These are phyloP conservation scores for Megalops atlanticus DNA, from an alignment of 2,113 vertebrate species.

Conservation along the genomic window DNA sequence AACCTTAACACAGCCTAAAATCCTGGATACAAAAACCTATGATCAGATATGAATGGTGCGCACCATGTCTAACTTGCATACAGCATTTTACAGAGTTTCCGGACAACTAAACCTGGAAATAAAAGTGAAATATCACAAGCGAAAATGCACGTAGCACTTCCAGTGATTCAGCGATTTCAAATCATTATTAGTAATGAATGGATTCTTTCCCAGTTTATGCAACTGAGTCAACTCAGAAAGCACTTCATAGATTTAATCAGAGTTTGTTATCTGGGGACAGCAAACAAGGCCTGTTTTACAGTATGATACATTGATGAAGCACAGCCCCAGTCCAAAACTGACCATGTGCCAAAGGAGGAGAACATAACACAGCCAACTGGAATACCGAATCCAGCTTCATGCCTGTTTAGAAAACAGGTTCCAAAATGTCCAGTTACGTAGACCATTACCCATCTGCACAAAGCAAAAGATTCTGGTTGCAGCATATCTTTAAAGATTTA, in stretches of 20 bases:
- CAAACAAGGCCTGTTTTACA: neutral
- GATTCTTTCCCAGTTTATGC: constrained; percentile 43
- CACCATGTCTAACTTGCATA: neutral
- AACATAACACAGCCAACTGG: neutral
- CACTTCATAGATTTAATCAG: constrained; percentile 36
- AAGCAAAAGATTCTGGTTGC: too few species aligned
- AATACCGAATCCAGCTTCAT: neutral
- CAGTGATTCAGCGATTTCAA: constrained; percentile 49
- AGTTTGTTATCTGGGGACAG: constrained; percentile 38
- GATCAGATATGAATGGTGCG: neutral
- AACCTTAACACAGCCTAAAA: neutral
- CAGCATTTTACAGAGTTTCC: neutral
- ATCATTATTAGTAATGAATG: constrained; percentile 54
- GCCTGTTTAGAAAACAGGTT: neutral
- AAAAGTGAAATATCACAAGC: constrained; percentile 30
- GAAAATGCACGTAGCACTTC: constrained; percentile 27
- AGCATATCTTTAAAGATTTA: neutral
- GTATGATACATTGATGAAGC: neutral
- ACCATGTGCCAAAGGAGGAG: neutral
- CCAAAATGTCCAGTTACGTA: neutral
- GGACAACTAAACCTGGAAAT: neutral
- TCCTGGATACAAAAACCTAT: neutral
- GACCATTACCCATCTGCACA: too few species aligned
- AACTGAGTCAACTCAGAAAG: constrained; percentile 44
- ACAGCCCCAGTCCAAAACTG: neutral